Base-by-base conservation (phyloP, 2,113 vertebrate genomes). In the Psettodes erumei region DNA sequence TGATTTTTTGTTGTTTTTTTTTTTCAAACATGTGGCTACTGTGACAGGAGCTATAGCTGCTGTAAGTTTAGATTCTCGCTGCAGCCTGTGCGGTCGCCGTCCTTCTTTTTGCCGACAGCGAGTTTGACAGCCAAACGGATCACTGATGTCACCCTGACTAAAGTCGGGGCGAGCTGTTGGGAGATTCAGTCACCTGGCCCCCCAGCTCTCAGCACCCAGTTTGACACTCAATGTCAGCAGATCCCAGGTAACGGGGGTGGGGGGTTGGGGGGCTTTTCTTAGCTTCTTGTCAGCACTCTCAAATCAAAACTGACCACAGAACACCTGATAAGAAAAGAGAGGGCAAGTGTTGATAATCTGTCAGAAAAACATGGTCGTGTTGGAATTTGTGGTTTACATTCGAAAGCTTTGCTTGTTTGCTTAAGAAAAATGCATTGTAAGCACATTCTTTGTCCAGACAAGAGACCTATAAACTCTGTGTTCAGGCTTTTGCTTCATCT, bases 191-290 rank as follows among this genome's bases (percentile, higher is more conserved):
- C 76, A 72, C 73, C 67, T 80, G 86, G 42, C 51, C 37, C 61
- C n/a, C 11, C 21, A 68, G 74, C 83, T 79, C 87, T 90, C 87
- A 88, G 65, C 89, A 87, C 85, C 84, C 71, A 62, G 76, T 86
- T 81, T 88, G 70, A 89, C 84, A 77, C 71, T 64, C 71, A 64
- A 30, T 86, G 82, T 90, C 89, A 90, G 85, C 77, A 65, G 82
- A 87, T 79, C 83, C 45, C 83, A 88, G 80, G 85, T 87, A 85
- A 84, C 67, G 38, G 4, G 38, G 43, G n/a, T n/a, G n/a, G n/a
- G n/a, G n/a, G n/a, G n/a, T n/a, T n/a, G n/a, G n/a, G 11, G 55
- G 33, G 47, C 59, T 83, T 86, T 89, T 90, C 79, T 84, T 76
- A 79, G 55, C 58, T 37, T n/a, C 77, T 58, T 86, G 86, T 89